phyloP scores from a whole-genome alignment of 2,113 vertebrate species.

The Myiozetetes cayanensis region DNA sequence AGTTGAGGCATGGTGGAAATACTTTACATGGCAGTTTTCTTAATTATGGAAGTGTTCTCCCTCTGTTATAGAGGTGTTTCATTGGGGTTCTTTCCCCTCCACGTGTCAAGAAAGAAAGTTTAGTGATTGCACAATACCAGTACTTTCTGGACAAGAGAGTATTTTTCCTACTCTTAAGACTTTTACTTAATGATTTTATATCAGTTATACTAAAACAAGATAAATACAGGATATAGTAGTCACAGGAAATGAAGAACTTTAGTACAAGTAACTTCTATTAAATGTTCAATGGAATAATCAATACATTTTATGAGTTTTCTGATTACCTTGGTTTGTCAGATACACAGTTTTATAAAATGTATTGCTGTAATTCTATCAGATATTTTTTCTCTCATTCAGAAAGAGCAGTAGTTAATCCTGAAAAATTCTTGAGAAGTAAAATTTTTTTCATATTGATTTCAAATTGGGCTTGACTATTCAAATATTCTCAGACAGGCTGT shows the following conservation, averaged over 20 bases:
- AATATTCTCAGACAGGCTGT: neutral
- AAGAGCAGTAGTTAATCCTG: slow-evolving; percentile 6
- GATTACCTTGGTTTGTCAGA: neutral
- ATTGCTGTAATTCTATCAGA: neutral
- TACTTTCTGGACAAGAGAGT: neutral
- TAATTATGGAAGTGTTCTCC: neutral
- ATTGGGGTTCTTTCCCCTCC: neutral
- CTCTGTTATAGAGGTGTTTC: neutral
- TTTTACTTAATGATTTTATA: neutral
- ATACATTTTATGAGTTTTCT: neutral
- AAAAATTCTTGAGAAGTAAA: slow-evolving; percentile 3
- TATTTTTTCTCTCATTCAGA: neutral
- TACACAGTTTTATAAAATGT: neutral
- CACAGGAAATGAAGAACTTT: neutral
- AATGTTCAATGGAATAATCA: neutral
- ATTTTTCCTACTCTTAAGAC: neutral
- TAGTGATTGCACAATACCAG: neutral
- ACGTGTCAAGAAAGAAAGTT: neutral
- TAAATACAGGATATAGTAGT: neutral
- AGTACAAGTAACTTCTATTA: neutral
- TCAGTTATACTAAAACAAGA: neutral
- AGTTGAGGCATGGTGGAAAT: neutral
- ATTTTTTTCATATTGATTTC: slow-evolving; percentile 37
- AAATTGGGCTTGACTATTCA: slow-evolving; percentile 19
- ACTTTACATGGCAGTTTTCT: neutral